A percentile compares a stretch with the other conserved stretches of the same genome.
These are phyloP conservation scores for Melipona beecheii DNA, from an alignment of 2,888 invertebrate genomes.

Conservation along the genomic window DNA sequence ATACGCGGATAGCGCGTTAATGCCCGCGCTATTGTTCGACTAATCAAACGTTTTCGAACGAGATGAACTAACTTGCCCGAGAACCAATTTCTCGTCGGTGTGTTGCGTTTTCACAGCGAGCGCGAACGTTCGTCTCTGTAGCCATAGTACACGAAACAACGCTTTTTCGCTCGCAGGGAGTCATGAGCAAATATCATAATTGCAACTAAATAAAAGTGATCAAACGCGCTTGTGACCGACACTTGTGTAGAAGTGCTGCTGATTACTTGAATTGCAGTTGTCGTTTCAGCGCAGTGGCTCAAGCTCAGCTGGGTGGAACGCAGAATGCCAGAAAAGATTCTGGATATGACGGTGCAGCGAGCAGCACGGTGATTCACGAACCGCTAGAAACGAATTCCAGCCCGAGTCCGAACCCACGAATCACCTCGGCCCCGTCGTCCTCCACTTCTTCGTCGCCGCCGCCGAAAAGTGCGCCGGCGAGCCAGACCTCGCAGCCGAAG, in stretches of 20 bases:
- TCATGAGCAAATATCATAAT: background rate
- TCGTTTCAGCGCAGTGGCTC: conserved; percentile 81
- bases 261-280: conserved; percentile 71
- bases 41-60: background rate
- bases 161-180: background rate
- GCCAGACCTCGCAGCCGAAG: conserved; percentile 68
- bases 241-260: conserved; percentile 42
- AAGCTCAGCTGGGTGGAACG: conserved; percentile 76
- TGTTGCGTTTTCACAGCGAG: background rate
- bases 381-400: conserved; percentile 79
- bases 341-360: conserved; percentile 79
- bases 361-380: conserved; percentile 77
- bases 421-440: conserved; percentile 81
- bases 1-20: background rate
- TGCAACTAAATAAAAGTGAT: background rate
- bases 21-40: background rate
- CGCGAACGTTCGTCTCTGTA: conserved; percentile 35
- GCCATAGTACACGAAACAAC: background rate
- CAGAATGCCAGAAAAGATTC: conserved; percentile 77
- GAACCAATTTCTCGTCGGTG: background rate
- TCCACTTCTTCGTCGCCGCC: conserved; percentile 80
- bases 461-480: conserved; percentile 56
- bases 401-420: conserved; percentile 80
- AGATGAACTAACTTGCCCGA: background rate
- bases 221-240: conserved; percentile 13